phyloP scores from a whole-genome alignment of 2,888 invertebrate genomes.

The Eupithecia tripunctaria region DNA sequence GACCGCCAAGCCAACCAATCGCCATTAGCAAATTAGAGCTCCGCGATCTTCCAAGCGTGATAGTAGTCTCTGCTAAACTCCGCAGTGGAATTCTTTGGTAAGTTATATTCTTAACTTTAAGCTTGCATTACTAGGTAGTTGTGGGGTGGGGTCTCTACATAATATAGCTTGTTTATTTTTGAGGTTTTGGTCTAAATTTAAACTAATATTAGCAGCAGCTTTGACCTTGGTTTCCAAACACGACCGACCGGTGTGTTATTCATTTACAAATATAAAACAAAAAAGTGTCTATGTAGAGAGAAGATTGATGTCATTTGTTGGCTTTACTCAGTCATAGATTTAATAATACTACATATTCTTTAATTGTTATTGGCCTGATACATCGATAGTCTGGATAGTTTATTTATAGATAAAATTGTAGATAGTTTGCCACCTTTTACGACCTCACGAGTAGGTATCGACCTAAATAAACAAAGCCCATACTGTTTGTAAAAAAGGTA shows the following conservation, averaged over 20 bases:
- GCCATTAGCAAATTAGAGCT: neutral
- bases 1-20: neutral
- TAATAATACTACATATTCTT: neutral
- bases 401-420: too few relatives aligned
- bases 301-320: neutral
- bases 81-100: slow-evolving; percentile 7
- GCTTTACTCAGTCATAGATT: neutral
- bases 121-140: neutral
- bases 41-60: slow-evolving; percentile 13
- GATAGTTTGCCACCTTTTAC: neutral
- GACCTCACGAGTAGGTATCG: neutral
- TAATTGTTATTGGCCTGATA: neutral
- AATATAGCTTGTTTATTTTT: neutral
- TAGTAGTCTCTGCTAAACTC: neutral
- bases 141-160: neutral
- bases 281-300: neutral
- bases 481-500: too few relatives aligned
- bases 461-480: too few relatives aligned
- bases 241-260: neutral
- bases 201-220: neutral
- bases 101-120: neutral
- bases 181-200: neutral
- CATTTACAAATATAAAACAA: neutral
- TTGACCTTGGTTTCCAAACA: slow-evolving; percentile 3
- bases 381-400: too few relatives aligned